These are phyloP conservation scores for Aethes cnicana DNA, from an alignment of 2,888 invertebrate species.

Conservation along the genomic window DNA sequence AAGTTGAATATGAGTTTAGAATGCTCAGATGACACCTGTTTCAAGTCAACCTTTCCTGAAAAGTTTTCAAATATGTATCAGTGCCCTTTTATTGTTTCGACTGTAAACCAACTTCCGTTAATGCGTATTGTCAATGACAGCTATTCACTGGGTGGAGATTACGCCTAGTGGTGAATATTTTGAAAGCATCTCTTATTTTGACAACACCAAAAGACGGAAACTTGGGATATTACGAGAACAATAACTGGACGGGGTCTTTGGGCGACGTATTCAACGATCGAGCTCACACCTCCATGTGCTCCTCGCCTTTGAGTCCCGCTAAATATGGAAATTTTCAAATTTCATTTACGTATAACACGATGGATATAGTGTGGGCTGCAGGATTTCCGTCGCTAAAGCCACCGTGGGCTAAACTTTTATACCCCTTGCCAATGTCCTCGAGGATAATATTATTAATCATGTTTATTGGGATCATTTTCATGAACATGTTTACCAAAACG, in stretches of 20 bases:
- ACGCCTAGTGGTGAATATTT: conserved; percentile 42
- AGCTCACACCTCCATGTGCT: conserved; percentile 51
- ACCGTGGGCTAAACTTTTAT: conserved; percentile 56
- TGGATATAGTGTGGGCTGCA: conserved; percentile 60
- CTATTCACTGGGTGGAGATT: conserved; percentile 51
- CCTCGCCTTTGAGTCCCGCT: conserved; percentile 47
- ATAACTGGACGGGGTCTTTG: conserved; percentile 62
- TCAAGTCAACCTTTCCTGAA: conserved; percentile 44
- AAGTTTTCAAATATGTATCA: conserved; percentile 48
- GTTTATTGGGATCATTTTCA: conserved; percentile 48
- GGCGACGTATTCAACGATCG: conserved; percentile 52
- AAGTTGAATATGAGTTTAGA: conserved; percentile 38
- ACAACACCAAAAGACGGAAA: conserved; percentile 42
- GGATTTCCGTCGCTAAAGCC: conserved; percentile 45
- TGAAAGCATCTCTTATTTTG: conserved; percentile 55
- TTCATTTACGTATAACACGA: conserved; percentile 55
- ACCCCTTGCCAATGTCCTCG: conserved; percentile 47
- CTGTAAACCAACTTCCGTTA: conserved; percentile 57
- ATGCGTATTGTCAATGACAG: conserved; percentile 52
- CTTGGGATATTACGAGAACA: conserved; percentile 47
- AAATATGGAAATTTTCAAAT: conserved; percentile 59
- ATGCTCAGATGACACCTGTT: conserved; percentile 45
- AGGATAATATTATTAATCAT: conserved; percentile 45
- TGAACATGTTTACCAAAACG: conserved; percentile 45
- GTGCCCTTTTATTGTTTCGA: conserved; percentile 53